Base-by-base conservation (phyloP, 1,140 invertebrate species). In the Adoxophyes honmai region DNA sequence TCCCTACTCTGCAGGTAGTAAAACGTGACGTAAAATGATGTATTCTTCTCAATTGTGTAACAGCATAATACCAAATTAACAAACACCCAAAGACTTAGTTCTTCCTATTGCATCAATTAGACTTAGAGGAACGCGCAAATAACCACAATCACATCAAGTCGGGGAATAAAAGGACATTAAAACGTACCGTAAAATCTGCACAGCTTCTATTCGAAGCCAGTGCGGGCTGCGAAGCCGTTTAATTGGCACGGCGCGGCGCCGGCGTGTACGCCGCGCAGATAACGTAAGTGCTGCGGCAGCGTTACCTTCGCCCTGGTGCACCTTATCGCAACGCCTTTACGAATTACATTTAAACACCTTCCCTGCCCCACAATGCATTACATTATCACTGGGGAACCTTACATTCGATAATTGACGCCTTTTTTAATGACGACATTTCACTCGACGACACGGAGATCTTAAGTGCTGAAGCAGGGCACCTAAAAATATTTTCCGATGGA, bases 221-320 rank as follows among this genome's bases (percentile, higher is more conserved):
- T 56, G 21, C 39, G 39, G 21, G n/a, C n/a, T n/a, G n/a, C n/a
- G n/a, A 44, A 44, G 16, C 61, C 55, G 55, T 64, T 70, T 75
- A 75, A 75, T 75, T 75, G 73, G 70, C 70, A 54, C 55, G 65
- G 42, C 66, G 57, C 57, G 60, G 55, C n/a, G n/a, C n/a, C n/a
- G n/a, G n/a, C 64, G 39, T 44, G 39, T 44, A 60, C 63, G 63
- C 42, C 37, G 56, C n/a, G n/a, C n/a, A 68, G 70, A 73, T 73
- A 73, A 66, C 62, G 52, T 44, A 44, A 44, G 16, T 44, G 39
- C 39, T 11, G 39, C 39, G 39, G 21, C n/a, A 44, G 39, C 39
- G 39, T 16, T 21, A 16, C 39, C 16, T 18, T 44, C 39, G 21
- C 16, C 16, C 16, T 44, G 39, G 39, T 44, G 39, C 15, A 44